Percentiles rank a stretch among this genome's conserved stretches.
Evolutionary conservation across 2,888 invertebrate species (phyloP).

Genomic region (Stegana nigrithorax): DNA sequence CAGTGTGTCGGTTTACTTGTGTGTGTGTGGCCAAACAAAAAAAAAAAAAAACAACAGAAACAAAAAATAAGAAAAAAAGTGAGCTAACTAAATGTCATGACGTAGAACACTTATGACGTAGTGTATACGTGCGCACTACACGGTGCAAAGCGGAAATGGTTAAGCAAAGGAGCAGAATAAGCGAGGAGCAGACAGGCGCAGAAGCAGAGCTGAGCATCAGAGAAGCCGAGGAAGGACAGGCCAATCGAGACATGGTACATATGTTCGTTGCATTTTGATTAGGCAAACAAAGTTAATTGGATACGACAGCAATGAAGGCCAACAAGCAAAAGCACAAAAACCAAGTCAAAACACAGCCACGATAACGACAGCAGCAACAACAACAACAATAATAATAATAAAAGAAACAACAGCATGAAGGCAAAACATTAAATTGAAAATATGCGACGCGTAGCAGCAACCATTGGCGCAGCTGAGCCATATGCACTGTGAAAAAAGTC

Average conservation of each 20-base stretch:
- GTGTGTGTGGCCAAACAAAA: too few relatives aligned
- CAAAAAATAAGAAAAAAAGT: too few relatives aligned
- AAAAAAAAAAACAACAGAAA: too few relatives aligned
- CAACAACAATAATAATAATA: not conserved
- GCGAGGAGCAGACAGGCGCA: not conserved
- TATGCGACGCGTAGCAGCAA: not conserved
- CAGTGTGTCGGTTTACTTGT: too few relatives aligned
- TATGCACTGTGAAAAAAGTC: too few relatives aligned
- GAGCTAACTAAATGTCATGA: not conserved
- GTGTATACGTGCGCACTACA: not conserved
- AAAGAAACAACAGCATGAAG: not conserved
- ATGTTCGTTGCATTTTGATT: conserved; percentile 49
- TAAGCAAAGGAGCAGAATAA: too few relatives aligned
- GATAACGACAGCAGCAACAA: not conserved
- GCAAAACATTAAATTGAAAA: not conserved
- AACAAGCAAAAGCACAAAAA: conserved; percentile 1
- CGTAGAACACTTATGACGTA: not conserved
- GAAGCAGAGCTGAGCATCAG: not conserved
- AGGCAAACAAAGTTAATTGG: conserved; percentile 58
- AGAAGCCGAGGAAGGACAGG: not conserved
- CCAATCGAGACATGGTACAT: not conserved
- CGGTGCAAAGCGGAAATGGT: too few relatives aligned
- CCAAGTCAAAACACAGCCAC: too few relatives aligned
- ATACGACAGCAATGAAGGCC: conserved; percentile 42
- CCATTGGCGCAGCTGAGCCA: too few relatives aligned